Conservation (phyloP, 64 coral and sea anemone species). For the Acropora yongei region DNA sequence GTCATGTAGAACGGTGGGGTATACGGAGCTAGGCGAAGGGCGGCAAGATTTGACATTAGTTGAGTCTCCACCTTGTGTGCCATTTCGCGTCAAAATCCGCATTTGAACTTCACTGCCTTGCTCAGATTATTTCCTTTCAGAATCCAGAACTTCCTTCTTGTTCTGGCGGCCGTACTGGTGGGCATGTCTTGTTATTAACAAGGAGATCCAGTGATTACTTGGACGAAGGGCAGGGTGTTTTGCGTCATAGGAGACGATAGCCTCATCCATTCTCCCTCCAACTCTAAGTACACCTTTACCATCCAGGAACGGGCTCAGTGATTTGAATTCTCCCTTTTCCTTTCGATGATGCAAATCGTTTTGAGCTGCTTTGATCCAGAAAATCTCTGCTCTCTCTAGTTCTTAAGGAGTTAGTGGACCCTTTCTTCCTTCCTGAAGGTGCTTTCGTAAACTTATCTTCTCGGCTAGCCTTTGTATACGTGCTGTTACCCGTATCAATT, state of each 20-base stretch:
- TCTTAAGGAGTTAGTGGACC: background rate
- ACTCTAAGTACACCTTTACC: constrained; percentile 51
- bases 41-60: too few relatives aligned
- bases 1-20: too few relatives aligned
- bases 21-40: too few relatives aligned
- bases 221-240: constrained; percentile 60
- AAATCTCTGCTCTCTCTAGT: constrained; percentile 17
- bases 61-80: too few relatives aligned
- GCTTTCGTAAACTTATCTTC: constrained; percentile 27
- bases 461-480: constrained; percentile 20
- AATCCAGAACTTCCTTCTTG: constrained; percentile 46
- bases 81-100: too few relatives aligned
- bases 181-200: constrained; percentile 32
- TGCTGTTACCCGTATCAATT: constrained; percentile 43
- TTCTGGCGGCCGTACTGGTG: constrained; percentile 52
- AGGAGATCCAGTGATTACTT: background rate
- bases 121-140: constrained; percentile 12
- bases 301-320: constrained; percentile 42
- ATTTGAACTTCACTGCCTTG: constrained; percentile 11
- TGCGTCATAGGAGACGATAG: constrained; percentile 37
- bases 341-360: background rate
- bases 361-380: constrained; percentile 52
- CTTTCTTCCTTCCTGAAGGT: background rate
- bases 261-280: constrained; percentile 35
- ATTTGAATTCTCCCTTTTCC: constrained; percentile 32